Evolutionary conservation across 1,140 invertebrate genomes (phyloP).

Genomic region (Platorchestia sp.): DNA sequence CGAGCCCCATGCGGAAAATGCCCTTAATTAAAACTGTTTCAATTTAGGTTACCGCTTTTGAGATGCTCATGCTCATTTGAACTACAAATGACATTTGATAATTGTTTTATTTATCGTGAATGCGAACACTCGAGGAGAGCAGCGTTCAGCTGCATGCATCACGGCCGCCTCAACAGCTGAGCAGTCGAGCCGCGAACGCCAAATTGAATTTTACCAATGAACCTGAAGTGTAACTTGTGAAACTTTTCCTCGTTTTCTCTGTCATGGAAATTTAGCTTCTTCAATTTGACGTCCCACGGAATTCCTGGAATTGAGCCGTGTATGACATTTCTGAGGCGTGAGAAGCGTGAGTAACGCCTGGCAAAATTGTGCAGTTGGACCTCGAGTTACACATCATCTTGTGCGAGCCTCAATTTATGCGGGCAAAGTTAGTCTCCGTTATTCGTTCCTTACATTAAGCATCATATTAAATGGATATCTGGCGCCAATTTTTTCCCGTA

Average conservation of each 20-base stretch:
- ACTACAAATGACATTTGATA: not conserved
- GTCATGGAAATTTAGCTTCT: not conserved
- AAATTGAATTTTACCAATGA: not conserved
- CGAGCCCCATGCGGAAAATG: no score
- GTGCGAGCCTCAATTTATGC: no score
- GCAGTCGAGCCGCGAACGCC: not conserved
- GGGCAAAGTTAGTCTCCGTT: no score
- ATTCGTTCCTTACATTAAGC: no score
- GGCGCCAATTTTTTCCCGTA: no score
- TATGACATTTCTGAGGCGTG: not conserved
- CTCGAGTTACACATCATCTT: no score
- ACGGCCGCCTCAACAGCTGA: not conserved
- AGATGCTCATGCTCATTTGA: not conserved
- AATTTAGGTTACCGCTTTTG: not conserved
- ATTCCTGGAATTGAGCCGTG: not conserved
- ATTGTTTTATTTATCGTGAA: not conserved
- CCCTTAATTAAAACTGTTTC: no score
- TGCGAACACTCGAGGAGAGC: not conserved
- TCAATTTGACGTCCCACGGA: not conserved
- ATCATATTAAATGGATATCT: no score
- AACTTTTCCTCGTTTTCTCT: not conserved
- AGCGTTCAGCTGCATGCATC: not conserved
- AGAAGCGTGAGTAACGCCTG: no score
- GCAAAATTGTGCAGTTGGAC: no score
- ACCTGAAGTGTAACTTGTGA: not conserved